Evolutionary conservation across 2,113 vertebrate genomes (phyloP).

Genomic region (Lagopus muta): DNA sequence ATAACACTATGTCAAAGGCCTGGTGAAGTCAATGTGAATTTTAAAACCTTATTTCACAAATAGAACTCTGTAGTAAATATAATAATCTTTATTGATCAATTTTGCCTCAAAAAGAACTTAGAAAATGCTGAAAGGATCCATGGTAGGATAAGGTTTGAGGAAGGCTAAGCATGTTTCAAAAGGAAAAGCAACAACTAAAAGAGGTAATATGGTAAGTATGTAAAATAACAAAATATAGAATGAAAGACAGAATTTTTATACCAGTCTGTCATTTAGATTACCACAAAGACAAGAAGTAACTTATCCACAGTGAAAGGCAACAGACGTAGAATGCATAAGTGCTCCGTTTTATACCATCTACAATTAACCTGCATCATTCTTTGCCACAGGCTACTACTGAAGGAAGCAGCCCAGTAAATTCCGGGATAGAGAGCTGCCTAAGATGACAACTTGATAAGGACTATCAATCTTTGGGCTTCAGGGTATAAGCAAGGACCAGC

Average conservation of each 20-base stretch:
- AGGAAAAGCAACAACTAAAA: neutral
- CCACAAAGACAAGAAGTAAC: neutral
- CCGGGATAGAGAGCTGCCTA: neutral
- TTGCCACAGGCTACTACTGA: neutral
- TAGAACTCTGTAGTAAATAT: neutral
- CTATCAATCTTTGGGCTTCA: neutral
- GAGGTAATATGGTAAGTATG: neutral
- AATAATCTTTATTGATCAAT: neutral
- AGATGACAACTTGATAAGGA: neutral
- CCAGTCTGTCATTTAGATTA: neutral
- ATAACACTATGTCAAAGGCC: neutral
- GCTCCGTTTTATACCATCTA: neutral
- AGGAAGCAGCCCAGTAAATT: neutral
- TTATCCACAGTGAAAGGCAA: neutral
- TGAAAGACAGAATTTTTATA: neutral
- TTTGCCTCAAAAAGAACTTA: neutral
- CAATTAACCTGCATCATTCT: neutral
- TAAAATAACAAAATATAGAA: neutral
- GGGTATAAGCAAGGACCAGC: neutral
- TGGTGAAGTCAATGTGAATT: neutral
- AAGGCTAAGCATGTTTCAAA: neutral
- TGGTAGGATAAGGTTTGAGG: neutral
- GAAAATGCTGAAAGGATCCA: neutral
- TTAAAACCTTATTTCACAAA: neutral
- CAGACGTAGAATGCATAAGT: neutral